Conservation (phyloP, 2,888 invertebrate species). For the Megaustenia siamemsis region DNA sequence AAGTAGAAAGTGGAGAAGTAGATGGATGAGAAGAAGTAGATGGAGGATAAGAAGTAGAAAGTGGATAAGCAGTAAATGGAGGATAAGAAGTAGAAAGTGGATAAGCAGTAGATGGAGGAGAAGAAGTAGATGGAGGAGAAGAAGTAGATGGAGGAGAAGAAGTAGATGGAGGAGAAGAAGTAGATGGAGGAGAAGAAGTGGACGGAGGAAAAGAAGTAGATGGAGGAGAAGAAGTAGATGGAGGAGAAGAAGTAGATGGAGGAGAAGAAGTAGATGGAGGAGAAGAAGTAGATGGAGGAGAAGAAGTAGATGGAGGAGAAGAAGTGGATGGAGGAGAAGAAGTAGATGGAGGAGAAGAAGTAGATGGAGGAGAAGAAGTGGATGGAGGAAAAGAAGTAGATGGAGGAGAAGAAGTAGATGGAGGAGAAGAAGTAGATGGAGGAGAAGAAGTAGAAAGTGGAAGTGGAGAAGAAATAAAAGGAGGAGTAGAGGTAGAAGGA, state of each 20-base stretch:
- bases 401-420: neutral
- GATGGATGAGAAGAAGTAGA: too few species aligned
- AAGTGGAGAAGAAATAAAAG: too few species aligned
- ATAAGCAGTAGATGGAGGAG: too few species aligned
- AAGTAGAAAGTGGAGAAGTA: too few species aligned
- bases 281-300: neutral
- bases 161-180: neutral
- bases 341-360: too few species aligned
- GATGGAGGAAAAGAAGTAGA: neutral
- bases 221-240: neutral
- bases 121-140: neutral
- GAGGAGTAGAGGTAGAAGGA: too few species aligned
- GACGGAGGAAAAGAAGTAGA: neutral
- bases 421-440: slow-evolving; percentile 3
- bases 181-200: neutral
- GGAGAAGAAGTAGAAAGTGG: too few species aligned
- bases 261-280: neutral
- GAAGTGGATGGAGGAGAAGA: too few species aligned
- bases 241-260: neutral
- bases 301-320: neutral
- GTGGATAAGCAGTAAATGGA: neutral
- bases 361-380: neutral
- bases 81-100: neutral
- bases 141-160: neutral
- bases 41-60: too few species aligned